These are phyloP conservation scores for Caretta caretta DNA, from an alignment of 2,113 vertebrate species.

Conservation along the genomic window DNA sequence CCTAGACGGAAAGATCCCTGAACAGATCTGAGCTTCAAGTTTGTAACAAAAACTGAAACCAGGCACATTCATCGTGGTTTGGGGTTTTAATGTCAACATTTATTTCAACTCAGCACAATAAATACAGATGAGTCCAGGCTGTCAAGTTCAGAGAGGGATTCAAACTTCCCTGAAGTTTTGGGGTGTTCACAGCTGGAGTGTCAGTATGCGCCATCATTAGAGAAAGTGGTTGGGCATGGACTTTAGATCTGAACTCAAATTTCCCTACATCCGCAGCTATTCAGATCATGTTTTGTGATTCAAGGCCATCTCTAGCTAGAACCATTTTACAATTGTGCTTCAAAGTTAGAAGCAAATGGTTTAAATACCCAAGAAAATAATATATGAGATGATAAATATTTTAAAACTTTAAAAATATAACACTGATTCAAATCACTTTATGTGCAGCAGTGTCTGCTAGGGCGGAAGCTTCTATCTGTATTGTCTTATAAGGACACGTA, in stretches of 20 bases:
- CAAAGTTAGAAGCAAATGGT: background rate
- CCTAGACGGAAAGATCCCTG: background rate
- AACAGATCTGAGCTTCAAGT: background rate
- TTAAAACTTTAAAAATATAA: background rate
- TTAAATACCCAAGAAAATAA: background rate
- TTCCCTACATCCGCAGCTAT: background rate
- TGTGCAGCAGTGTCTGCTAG: background rate
- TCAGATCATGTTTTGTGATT: background rate
- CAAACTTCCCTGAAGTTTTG: background rate
- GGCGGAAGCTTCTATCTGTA: background rate
- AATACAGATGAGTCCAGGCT: background rate
- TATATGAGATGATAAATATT: background rate
- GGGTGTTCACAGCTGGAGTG: background rate
- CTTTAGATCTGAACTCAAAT: background rate
- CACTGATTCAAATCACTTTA: background rate
- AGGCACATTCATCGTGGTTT: background rate
- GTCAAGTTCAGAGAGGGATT: background rate
- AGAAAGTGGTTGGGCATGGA: background rate
- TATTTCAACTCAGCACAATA: background rate
- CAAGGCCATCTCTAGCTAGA: background rate
- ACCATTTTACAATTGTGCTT: background rate
- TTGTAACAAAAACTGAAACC: background rate
- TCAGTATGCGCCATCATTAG: background rate
- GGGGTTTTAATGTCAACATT: background rate
- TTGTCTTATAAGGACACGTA: background rate